Conservation (phyloP, 1,140 invertebrate species). For the Catajapyx aquilonaris region DNA sequence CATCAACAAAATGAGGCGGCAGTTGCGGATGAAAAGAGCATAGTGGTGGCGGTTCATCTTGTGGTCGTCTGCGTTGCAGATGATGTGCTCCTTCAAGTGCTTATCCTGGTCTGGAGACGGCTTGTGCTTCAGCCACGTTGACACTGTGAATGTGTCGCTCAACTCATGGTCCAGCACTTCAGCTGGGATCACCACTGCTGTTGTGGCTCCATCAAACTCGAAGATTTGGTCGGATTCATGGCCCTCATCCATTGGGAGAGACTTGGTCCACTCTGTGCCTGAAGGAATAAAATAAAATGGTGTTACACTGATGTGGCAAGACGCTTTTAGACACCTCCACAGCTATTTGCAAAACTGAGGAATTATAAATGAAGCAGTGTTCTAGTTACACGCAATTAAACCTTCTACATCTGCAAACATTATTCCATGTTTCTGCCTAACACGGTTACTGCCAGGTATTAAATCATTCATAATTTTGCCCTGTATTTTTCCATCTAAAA, state of each 20-base stretch:
- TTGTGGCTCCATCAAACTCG: slow-evolving; percentile 73
- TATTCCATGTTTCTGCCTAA: no score
- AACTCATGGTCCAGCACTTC: slow-evolving; percentile 49
- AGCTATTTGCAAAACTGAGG: no score
- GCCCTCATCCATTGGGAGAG: slow-evolving; percentile 73
- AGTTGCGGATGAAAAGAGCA: slow-evolving; percentile 88
- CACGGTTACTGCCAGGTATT: no score
- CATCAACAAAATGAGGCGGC: slow-evolving; percentile 78
- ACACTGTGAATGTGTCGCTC: slow-evolving; percentile 62
- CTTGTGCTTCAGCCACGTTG: slow-evolving; percentile 82
- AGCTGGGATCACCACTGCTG: slow-evolving; percentile 64
- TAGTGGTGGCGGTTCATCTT: slow-evolving; percentile 99
- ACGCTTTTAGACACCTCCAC: no score
- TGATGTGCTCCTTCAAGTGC: slow-evolving; percentile 79
- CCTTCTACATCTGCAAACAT: no score
- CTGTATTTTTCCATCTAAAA: no score
- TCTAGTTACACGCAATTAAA: no score
- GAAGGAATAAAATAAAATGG: slow-evolving; percentile 11
- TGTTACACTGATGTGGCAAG: not conserved
- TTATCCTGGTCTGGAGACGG: slow-evolving; percentile 47
- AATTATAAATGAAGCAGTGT: no score
- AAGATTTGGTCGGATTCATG: slow-evolving; percentile 77
- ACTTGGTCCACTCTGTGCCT: slow-evolving; percentile 72
- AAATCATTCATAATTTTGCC: no score
- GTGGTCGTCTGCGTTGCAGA: slow-evolving; percentile 91